These are phyloP conservation scores for Mirounga angustirostris DNA, from an alignment of 2,113 vertebrate genomes.

Conservation along the genomic window DNA sequence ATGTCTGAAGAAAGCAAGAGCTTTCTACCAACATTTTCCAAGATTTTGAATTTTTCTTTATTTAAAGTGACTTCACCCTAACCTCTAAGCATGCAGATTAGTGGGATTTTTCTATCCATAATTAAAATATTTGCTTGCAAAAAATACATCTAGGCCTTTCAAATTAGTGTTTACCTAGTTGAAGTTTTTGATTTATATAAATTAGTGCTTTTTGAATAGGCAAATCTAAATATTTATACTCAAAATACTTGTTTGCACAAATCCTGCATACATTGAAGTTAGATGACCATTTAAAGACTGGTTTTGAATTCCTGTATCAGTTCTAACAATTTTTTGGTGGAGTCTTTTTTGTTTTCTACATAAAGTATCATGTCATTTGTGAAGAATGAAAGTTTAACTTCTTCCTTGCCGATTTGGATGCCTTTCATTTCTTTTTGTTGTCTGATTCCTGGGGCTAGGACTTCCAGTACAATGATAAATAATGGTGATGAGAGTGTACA, in stretches of 20 bases:
- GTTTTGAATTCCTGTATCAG: background rate
- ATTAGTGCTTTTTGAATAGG: slow-evolving; percentile 33
- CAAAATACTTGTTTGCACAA: background rate
- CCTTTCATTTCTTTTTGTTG: background rate
- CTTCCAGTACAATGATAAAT: background rate
- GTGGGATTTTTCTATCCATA: background rate
- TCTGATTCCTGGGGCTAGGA: background rate
- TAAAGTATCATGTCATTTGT: background rate
- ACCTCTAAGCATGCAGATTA: background rate
- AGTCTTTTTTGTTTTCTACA: background rate
- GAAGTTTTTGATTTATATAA: slow-evolving; percentile 40
- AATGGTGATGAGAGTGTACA: background rate
- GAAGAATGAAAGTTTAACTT: background rate
- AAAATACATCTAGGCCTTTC: slow-evolving; percentile 22
- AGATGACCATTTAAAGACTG: slow-evolving; percentile 29
- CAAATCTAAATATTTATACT: background rate
- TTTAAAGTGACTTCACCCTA: slow-evolving; percentile 37
- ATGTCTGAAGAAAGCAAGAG: background rate
- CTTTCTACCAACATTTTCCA: background rate
- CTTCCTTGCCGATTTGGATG: background rate
- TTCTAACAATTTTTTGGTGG: background rate
- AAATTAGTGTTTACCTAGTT: background rate
- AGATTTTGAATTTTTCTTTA: slow-evolving; percentile 44
- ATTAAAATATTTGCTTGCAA: slow-evolving; percentile 35
- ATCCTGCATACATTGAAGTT: background rate